A percentile compares a stretch with the other conserved stretches of the same genome.
phyloP scores from a whole-genome alignment of 2,888 invertebrate genomes.

The Agapetus fuscipes region DNA sequence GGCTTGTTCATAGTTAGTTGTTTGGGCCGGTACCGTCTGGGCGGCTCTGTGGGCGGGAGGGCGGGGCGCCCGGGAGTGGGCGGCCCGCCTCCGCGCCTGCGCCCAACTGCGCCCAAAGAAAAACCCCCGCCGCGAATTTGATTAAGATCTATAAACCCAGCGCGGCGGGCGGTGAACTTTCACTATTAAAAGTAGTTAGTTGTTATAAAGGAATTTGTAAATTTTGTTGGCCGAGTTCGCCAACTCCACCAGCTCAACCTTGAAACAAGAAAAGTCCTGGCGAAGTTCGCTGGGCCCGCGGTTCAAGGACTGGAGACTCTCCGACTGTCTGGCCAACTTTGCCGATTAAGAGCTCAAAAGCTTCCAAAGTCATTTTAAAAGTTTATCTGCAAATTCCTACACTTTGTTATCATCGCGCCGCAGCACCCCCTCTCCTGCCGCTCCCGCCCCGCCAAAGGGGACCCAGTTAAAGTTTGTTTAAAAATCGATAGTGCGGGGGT shows the following conservation, averaged over 20 bases:
- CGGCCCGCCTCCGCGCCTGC: slow-evolving; percentile 21
- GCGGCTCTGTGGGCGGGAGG: too few relatives aligned
- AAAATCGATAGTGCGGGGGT: slow-evolving; percentile 31
- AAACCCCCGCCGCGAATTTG: slow-evolving; percentile 32
- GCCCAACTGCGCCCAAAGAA: slow-evolving; percentile 19
- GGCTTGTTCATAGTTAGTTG: not conserved
- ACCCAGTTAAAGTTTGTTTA: slow-evolving; percentile 45
- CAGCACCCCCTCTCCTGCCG: too few relatives aligned
- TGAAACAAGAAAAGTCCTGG: slow-evolving; percentile 53
- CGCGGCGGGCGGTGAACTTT: slow-evolving; percentile 50
- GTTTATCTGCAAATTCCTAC: slow-evolving; percentile 35
- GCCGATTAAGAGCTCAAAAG: slow-evolving; percentile 53
- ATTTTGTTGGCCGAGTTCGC: slow-evolving; percentile 52
- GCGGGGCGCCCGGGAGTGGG: not conserved
- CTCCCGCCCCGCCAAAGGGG: too few relatives aligned
- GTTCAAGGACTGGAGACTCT: slow-evolving; percentile 51
- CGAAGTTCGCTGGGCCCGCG: slow-evolving; percentile 52
- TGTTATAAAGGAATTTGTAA: slow-evolving; percentile 53
- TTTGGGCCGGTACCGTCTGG: too few relatives aligned
- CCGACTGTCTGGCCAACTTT: slow-evolving; percentile 46
- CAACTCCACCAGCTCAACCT: slow-evolving; percentile 53
- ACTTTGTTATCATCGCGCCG: slow-evolving; percentile 40
- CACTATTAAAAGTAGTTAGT: slow-evolving; percentile 47
- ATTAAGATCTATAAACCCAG: slow-evolving; percentile 47
- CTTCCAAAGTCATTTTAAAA: slow-evolving; percentile 53